Conservation (phyloP, 1,140 invertebrate genomes). For the Sinella curviseta region DNA sequence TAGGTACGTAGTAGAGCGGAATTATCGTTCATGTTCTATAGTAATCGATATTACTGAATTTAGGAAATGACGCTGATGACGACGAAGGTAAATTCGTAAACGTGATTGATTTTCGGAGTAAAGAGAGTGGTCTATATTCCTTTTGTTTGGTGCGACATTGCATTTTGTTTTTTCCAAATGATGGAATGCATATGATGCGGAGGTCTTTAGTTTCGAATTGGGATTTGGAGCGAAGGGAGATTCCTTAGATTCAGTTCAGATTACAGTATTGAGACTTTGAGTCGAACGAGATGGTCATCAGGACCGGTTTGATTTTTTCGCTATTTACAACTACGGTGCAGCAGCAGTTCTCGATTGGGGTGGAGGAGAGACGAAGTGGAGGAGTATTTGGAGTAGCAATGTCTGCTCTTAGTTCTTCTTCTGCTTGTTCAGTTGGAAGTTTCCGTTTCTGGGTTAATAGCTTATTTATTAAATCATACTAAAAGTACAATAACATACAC, state of each 20-base stretch:
- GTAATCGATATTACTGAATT: neutral
- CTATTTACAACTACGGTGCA: neutral
- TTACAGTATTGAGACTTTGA: too few species aligned
- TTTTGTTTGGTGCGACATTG: neutral
- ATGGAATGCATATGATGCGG: neutral
- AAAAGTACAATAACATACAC: too few species aligned
- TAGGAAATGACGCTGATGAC: neutral
- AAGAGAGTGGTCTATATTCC: conserved; percentile 6
- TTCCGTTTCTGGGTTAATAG: neutral
- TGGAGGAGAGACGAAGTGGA: neutral
- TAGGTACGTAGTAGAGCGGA: too few species aligned
- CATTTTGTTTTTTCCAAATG: neutral
- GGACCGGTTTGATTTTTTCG: conserved; percentile 5
- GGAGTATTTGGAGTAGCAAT: neutral
- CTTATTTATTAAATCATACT: too few species aligned
- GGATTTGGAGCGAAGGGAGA: neutral
- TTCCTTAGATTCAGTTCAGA: neutral
- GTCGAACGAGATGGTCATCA: conserved; percentile 12
- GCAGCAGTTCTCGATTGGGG: neutral
- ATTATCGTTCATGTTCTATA: too few species aligned
- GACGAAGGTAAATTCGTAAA: neutral
- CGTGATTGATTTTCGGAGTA: conserved; percentile 15
- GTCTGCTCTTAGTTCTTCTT: neutral
- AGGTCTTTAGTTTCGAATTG: neutral
- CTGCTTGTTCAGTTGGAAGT: neutral